Conservation (phyloP, 2,888 invertebrate species). For the Protophormia terraenovae region DNA sequence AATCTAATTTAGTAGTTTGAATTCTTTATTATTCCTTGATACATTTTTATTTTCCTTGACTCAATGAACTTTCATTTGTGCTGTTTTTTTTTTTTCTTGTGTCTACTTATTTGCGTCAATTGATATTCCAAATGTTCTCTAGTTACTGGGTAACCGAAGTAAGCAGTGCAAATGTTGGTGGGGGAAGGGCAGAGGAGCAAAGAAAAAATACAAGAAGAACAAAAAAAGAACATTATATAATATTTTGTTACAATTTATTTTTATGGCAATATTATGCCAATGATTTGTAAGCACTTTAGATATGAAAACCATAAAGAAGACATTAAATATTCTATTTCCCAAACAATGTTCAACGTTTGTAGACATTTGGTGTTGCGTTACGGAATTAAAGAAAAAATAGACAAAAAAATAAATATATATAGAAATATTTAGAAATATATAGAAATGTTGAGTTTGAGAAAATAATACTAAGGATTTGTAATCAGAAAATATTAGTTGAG, state of each 20-base stretch:
- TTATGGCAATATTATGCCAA: constrained; percentile 80
- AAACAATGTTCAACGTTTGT: not conserved
- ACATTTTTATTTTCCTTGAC: constrained; percentile 28
- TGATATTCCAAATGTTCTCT: constrained; percentile 6
- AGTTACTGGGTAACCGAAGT: not conserved
- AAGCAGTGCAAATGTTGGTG: not conserved
- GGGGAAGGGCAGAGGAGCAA: not conserved
- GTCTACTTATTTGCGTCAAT: not conserved
- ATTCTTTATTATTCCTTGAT: constrained; percentile 31
- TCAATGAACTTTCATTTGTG: constrained; percentile 58
- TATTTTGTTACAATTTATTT: constrained; percentile 77
- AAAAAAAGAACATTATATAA: constrained; percentile 45
- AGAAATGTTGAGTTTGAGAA: no score
- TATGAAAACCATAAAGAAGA: constrained; percentile 57
- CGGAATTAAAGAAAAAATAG: not conserved
- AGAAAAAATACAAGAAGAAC: constrained; percentile 18
- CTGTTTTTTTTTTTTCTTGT: no score
- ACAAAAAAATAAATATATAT: not conserved
- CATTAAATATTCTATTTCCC: constrained; percentile 53
- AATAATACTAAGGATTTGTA: not conserved
- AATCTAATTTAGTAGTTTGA: constrained; percentile 53
- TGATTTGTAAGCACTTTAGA: constrained; percentile 72
- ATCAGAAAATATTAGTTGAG: no score
- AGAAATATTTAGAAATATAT: not conserved
- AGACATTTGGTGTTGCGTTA: not conserved